These are phyloP conservation scores for Melitaea athalia DNA, from an alignment of 2,888 invertebrate genomes.

Conservation along the genomic window DNA sequence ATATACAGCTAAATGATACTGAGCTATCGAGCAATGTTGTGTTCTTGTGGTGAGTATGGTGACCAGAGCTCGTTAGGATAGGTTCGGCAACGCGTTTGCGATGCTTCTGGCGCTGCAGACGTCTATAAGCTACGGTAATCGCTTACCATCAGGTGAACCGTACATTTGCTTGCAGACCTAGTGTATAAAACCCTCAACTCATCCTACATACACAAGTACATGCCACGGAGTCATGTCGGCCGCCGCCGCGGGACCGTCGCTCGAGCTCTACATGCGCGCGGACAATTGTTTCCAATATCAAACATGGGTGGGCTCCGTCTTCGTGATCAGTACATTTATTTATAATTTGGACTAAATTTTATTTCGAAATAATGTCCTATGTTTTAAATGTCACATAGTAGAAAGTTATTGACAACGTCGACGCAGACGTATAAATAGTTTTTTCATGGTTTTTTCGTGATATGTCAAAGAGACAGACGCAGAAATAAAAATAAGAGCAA, in stretches of 20 bases:
- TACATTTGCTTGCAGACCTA: no score
- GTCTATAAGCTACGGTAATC: no score
- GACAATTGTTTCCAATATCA: constrained; percentile 1
- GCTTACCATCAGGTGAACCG: no score
- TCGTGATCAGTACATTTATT: background rate
- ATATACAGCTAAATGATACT: no score
- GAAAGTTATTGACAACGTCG: background rate
- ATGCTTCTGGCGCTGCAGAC: no score
- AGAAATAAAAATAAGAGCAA: background rate
- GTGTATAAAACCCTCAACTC: no score
- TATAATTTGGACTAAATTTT: background rate
- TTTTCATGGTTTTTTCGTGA: background rate
- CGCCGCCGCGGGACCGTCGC: background rate
- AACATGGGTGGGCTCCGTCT: background rate
- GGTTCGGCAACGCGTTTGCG: no score
- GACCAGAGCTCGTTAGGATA: no score
- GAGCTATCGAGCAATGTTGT: no score
- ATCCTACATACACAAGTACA: no score
- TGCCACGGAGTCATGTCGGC: background rate
- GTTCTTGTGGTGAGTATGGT: no score
- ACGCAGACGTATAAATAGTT: background rate
- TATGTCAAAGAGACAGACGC: background rate
- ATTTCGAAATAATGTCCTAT: background rate
- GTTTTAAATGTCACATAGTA: background rate
- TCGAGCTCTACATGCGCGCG: background rate